Base-by-base conservation (phyloP, 2,113 vertebrate species). In the Ellobius talpinus region DNA sequence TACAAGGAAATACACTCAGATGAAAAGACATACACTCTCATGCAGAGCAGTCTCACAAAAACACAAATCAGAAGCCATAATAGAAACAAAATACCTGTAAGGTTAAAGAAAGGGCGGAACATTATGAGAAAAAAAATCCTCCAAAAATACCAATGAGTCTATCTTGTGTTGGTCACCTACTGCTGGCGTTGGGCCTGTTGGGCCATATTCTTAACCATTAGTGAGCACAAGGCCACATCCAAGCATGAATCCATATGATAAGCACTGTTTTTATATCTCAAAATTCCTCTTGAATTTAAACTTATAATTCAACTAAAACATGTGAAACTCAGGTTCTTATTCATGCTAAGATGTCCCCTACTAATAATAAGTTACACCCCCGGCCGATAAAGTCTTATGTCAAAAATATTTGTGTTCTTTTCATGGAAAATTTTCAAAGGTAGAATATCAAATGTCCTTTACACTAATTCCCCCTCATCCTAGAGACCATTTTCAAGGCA, bases 251-350 rank as follows among this genome's bases (percentile, higher is more conserved):
- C 70, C 91, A 2, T 82, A 23, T 87, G 23, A 24, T 31, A 68
- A 82, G 8, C 36, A 0, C 4, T 36, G n/a, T 52, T 78, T 90
- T 90, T 73, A 95, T 55, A 89, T 55, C 72, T 36, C 13, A 50
- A 68, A 45, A 58, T 85, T 86, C 81, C 91, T 77, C 45, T 65
- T 73, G 2, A 97, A 87, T 81, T 90, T 39, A 89, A 96, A 93
- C 47, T 87, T 91, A 23, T 39, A 39, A 39, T 58, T 79, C 55
- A 81, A 36, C 58, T 72, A 87, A 87, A 70, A 55, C 65, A 78
- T 4, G 7, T 42, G 9, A 29, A 19, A 29, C 3, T 3, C 31
- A 73, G 50, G 39, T 45, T 19, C 31, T 61, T 45, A 16, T 4
- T 29, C 29, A 12, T 39, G 16, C 9, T 89, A 39, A 89, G 3